Evolutionary conservation across 2,888 invertebrate genomes (phyloP), one percentile per base, ranked within the genome.

Genomic region (Microctonus brassicae): DNA sequence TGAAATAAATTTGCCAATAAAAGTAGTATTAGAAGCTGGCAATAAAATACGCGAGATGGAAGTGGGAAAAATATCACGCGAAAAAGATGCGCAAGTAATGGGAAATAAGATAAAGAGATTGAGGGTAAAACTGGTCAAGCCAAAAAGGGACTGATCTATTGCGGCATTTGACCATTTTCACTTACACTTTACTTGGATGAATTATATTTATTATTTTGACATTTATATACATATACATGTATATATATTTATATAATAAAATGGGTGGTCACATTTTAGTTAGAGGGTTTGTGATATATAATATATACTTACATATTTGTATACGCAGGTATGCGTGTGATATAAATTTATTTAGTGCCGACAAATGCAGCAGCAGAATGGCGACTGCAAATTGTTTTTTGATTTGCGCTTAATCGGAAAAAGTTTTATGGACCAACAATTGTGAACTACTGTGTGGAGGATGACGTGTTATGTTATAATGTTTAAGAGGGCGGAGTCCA

Each of bases 391-490:
- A 86, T 86, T 86, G 85, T 86, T 86, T 86, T 86, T 86, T 85
- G 83, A 86, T 86, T 86, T 85, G 86, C 86, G 84, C 81, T 86
- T 86, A 86, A 86, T 86, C 86, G 84, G 80, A 82, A 81, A 84
- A 85, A 86, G 84, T 3, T n/a, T 86, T 86, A 86, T 84, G 84
- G 82, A 77, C 78, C 80, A 79, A 75, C 72, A 22, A n/a, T n/a
- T n/a, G n/a, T n/a, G n/a, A n/a, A n/a, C n/a, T n/a, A n/a, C n/a
- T n/a, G n/a, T n/a, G 53, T 33, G 80, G 77, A 81, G 80, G 77
- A 80, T 75, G 76, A 75, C 77, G 72, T 17, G 17, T n/a, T n/a
- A 17, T 47, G 58, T 58, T 75, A 72, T 74, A 74, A 65, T 72
- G 70, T 75, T 76, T 72, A 71, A 70, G 72, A 71, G 72, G 62